These are phyloP conservation scores for Acromyrmex echinatior DNA, from an alignment of 1,140 invertebrate genomes.

Conservation along the genomic window DNA sequence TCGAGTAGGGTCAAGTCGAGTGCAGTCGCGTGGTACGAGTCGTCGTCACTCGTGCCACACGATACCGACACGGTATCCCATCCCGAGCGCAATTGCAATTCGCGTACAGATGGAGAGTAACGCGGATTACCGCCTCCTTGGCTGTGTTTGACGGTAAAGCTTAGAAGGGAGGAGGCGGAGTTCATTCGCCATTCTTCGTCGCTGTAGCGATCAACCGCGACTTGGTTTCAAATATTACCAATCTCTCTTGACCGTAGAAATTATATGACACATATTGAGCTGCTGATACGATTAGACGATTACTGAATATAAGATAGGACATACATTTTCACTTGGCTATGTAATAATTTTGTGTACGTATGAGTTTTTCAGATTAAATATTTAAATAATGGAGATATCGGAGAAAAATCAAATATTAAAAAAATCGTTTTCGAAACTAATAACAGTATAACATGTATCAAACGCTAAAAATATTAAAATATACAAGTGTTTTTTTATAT, in stretches of 20 bases:
- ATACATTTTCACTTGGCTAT: background rate
- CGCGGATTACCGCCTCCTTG: constrained; percentile 13
- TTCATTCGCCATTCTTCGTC: background rate
- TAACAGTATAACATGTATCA: background rate
- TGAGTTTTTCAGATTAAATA: background rate
- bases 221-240: background rate
- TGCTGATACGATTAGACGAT: background rate
- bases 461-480: background rate
- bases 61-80: constrained; percentile 33
- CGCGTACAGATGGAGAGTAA: constrained; percentile 8
- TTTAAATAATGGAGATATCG: background rate
- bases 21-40: constrained; percentile 45
- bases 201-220: background rate
- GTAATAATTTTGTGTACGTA: too few species aligned
- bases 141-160: background rate
- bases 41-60: constrained; percentile 62
- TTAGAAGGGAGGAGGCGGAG: constrained; percentile 9
- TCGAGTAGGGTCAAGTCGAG: constrained; percentile 61
- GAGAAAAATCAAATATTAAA: background rate
- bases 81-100: constrained; percentile 19
- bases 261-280: background rate
- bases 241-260: background rate
- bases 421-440: background rate
- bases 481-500: background rate
- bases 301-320: background rate